Evolutionary conservation across 1,140 invertebrate genomes (phyloP).

Genomic region (Pollicipes pollicipes): DNA sequence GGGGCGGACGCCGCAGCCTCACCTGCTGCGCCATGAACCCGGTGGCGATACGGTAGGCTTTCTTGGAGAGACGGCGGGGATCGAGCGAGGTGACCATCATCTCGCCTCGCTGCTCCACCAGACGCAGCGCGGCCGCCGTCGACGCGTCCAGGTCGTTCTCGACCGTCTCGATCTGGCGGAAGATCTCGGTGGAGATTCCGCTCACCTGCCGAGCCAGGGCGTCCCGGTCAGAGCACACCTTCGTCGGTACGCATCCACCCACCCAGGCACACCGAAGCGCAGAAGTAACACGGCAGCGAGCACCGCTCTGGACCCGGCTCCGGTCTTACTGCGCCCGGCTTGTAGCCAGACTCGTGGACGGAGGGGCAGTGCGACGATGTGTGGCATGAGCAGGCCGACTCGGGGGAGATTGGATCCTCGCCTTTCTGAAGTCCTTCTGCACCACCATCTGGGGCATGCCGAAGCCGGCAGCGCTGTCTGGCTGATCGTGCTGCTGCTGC

Average conservation of each 20-base stretch:
- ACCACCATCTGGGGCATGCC: slow-evolving; percentile 47
- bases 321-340: no score
- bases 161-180: slow-evolving; percentile 85
- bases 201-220: slow-evolving; percentile 54
- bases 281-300: no score
- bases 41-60: slow-evolving; percentile 62
- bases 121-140: slow-evolving; percentile 71
- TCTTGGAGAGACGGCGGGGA: slow-evolving; percentile 58
- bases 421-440: slow-evolving; percentile 83
- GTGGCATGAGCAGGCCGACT: no score
- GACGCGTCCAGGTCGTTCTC: slow-evolving; percentile 86
- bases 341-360: no score
- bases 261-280: no score
- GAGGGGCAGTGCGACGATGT: no score
- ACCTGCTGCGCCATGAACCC: slow-evolving; percentile 58
- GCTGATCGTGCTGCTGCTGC: not conserved
- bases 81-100: slow-evolving; percentile 86
- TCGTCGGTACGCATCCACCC: no score
- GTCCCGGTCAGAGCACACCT: no score
- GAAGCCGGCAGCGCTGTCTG: not conserved
- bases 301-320: no score
- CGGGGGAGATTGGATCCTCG: no score
- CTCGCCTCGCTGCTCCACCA: slow-evolving; percentile 74
- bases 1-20: slow-evolving; percentile 16
- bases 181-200: slow-evolving; percentile 86